phyloP scores from a whole-genome alignment of 2,797 vertebrate genomes.

The Merluccius polli region DNA sequence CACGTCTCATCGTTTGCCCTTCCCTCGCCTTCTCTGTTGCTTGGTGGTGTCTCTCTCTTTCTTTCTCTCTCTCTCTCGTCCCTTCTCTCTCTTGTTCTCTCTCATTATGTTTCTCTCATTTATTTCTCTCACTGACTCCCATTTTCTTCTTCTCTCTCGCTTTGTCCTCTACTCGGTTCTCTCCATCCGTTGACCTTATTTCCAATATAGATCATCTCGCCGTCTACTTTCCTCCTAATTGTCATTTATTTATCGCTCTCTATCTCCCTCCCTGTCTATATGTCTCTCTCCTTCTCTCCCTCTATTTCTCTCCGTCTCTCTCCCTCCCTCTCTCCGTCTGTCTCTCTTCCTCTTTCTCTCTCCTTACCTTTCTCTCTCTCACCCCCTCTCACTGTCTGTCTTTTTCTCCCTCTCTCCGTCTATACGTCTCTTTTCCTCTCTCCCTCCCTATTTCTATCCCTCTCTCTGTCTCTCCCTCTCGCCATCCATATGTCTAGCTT shows the following conservation, averaged over 20 bases:
- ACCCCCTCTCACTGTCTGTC: neutral
- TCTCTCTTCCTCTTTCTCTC: no score
- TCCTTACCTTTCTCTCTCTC: no score
- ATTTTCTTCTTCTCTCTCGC: constrained; percentile 37
- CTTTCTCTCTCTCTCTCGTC: neutral
- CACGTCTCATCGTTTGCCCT: constrained; percentile 50
- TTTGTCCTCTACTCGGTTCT: constrained; percentile 6
- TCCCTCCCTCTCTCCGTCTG: no score
- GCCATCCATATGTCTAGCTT: no score
- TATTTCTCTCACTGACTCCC: constrained; percentile 20
- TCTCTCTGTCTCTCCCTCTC: neutral
- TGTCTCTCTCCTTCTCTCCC: no score
- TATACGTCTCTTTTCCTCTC: no score
- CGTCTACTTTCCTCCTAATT: constrained; percentile 17
- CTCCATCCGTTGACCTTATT: constrained; percentile 22
- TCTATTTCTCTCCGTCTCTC: neutral
- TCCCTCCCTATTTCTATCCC: no score
- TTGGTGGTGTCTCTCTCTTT: neutral
- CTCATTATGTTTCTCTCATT: neutral
- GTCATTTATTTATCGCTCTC: neutral
- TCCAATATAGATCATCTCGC: constrained; percentile 17
- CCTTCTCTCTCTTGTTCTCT: constrained; percentile 32
- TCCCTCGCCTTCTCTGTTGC: constrained; percentile 45
- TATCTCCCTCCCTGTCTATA: neutral
- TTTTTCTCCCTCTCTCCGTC: neutral